Percentiles rank a stretch among this genome's conserved stretches.
phyloP scores from a whole-genome alignment of 1,140 invertebrate species.

The Drosophila hydei region DNA sequence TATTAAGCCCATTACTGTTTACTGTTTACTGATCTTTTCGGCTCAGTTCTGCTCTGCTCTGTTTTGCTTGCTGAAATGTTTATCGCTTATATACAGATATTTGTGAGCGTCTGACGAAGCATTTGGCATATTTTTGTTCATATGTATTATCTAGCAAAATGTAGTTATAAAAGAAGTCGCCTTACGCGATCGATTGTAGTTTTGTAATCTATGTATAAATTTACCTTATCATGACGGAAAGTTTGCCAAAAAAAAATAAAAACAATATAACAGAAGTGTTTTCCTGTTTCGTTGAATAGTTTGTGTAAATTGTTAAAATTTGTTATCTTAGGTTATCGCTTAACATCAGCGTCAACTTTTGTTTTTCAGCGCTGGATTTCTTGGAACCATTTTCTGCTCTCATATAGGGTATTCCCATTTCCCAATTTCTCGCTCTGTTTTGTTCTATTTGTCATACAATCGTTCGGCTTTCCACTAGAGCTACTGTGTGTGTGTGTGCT shows the following conservation, averaged over 20 bases:
- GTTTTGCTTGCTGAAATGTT: constrained; percentile 52
- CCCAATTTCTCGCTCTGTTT: background rate
- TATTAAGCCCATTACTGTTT: constrained; percentile 49
- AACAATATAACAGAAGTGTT: background rate
- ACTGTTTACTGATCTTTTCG: constrained; percentile 23
- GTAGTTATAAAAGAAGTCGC: background rate
- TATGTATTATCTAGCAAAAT: constrained; percentile 33
- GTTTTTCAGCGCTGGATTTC: too few species aligned
- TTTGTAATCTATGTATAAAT: background rate
- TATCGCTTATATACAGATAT: constrained; percentile 43
- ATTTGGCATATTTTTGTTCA: constrained; percentile 13
- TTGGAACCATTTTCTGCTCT: too few species aligned
- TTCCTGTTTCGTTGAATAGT: constrained; percentile 1
- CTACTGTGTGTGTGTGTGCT: constrained; percentile 7
- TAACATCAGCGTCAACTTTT: constrained; percentile 13
- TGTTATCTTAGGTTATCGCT: constrained; percentile 35
- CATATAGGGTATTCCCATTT: constrained; percentile 2
- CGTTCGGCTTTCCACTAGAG: constrained; percentile 13
- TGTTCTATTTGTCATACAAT: constrained; percentile 19
- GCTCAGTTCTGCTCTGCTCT: constrained; percentile 1
- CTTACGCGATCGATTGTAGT: background rate
- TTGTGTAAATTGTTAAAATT: constrained; percentile 14
- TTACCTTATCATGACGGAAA: constrained; percentile 8
- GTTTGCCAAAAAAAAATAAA: constrained; percentile 9
- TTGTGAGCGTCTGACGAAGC: constrained; percentile 1